A percentile compares a stretch with the other conserved stretches of the same genome.
Evolutionary conservation across 2,113 vertebrate genomes (phyloP).

Genomic region (Triplophysa dalaica): DNA sequence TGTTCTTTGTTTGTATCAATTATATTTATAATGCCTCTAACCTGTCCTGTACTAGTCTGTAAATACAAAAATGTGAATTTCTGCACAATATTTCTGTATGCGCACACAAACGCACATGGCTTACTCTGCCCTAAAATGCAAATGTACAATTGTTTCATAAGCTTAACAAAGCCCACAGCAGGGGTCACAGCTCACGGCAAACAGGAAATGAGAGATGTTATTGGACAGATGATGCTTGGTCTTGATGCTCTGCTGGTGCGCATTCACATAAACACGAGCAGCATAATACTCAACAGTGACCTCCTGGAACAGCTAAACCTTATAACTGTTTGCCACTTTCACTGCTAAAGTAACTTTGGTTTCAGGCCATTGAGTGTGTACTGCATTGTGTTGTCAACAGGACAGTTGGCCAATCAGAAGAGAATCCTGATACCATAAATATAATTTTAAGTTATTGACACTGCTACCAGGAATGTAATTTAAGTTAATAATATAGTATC

Average conservation of each 20-base stretch:
- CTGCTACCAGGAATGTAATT: background rate
- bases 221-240: constrained; percentile 37
- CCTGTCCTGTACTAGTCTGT: background rate
- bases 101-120: background rate
- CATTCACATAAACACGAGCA: background rate
- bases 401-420: too few relatives aligned
- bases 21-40: background rate
- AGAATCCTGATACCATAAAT: background rate
- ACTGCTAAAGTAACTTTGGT: background rate
- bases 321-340: background rate
- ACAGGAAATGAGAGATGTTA: constrained; percentile 52
- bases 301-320: background rate
- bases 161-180: constrained; percentile 3
- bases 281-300: background rate
- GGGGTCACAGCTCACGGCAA: constrained; percentile 18
- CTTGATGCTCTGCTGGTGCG: background rate
- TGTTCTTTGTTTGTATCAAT: background rate
- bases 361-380: background rate
- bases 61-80: too few relatives aligned
- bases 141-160: background rate
- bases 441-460: too few relatives aligned
- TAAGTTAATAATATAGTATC: background rate
- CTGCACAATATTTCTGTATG: background rate
- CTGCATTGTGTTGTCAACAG: background rate
- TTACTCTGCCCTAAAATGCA: background rate